Evolutionary conservation across 2,888 invertebrate species (phyloP).

Genomic region (Beris chalybata): DNA sequence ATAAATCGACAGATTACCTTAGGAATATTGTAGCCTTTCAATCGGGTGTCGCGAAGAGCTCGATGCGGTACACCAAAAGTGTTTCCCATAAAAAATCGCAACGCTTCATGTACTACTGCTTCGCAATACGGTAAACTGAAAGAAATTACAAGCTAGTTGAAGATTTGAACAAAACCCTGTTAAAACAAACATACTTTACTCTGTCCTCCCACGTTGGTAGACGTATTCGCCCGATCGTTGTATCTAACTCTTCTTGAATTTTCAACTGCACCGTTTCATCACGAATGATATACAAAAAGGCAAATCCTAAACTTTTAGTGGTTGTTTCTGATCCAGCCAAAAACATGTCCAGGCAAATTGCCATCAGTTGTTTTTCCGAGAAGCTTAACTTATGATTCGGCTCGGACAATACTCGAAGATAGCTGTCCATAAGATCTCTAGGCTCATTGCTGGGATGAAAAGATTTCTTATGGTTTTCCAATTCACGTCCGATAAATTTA

Average conservation of each 20-base stretch:
- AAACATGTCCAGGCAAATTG: slow-evolving; percentile 82
- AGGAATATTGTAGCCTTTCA: slow-evolving; percentile 74
- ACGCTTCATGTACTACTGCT: slow-evolving; percentile 73
- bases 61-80: slow-evolving; percentile 80
- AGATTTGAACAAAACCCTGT: no score
- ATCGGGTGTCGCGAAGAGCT: slow-evolving; percentile 69
- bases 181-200: slow-evolving; percentile 60
- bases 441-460: slow-evolving; percentile 64
- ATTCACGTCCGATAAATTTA: slow-evolving; percentile 71
- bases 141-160: no score
- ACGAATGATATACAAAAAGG: slow-evolving; percentile 72
- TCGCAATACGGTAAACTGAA: slow-evolving; percentile 79
- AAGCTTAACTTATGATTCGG: slow-evolving; percentile 61
- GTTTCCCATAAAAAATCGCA: slow-evolving; percentile 78
- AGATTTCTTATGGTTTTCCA: slow-evolving; percentile 69
- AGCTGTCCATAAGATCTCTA: slow-evolving; percentile 81
- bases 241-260: slow-evolving; percentile 77
- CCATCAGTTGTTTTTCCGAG: slow-evolving; percentile 74
- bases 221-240: slow-evolving; percentile 69
- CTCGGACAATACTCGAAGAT: slow-evolving; percentile 68
- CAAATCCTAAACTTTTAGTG: slow-evolving; percentile 75
- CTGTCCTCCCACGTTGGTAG: slow-evolving; percentile 72
- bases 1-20: slow-evolving; percentile 60
- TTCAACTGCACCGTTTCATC: slow-evolving; percentile 72
- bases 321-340: slow-evolving; percentile 88